Percentiles rank a stretch among this genome's conserved stretches.
phyloP scores from a whole-genome alignment of 2,888 invertebrate genomes.

The Callimorpha dominula region DNA sequence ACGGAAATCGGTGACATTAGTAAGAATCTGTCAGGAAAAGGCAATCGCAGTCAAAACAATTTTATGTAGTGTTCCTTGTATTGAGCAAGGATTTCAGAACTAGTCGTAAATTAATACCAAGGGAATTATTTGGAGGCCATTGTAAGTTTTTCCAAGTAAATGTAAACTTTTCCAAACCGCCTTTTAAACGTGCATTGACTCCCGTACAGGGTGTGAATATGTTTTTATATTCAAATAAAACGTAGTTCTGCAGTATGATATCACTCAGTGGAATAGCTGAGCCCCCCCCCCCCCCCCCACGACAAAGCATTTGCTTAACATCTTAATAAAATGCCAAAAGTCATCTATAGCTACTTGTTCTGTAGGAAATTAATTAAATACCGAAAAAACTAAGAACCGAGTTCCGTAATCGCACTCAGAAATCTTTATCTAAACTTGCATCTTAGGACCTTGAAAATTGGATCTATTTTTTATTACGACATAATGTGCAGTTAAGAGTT shows the following conservation, averaged over 20 bases:
- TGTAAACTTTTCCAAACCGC: too few relatives aligned
- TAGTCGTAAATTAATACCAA: not conserved
- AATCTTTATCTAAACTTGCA: not conserved
- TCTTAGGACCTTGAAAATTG: slow-evolving; percentile 18
- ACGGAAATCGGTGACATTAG: not conserved
- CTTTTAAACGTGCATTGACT: too few relatives aligned
- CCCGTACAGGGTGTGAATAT: too few relatives aligned
- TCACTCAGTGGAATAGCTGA: not conserved
- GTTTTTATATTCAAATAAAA: too few relatives aligned
- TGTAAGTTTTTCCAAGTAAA: too few relatives aligned
- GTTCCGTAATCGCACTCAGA: not conserved
- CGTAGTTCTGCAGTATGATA: too few relatives aligned
- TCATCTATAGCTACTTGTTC: not conserved
- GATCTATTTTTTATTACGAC: slow-evolving; percentile 30
- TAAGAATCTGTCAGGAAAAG: too few relatives aligned
- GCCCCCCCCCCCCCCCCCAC: not conserved
- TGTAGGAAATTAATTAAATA: not conserved
- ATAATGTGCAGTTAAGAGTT: slow-evolving; percentile 24
- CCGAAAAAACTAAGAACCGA: too few relatives aligned
- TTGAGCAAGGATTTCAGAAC: not conserved
- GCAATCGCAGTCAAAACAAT: not conserved
- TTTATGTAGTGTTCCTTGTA: not conserved
- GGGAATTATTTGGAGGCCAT: not conserved
- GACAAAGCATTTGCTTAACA: not conserved
- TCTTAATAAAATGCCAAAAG: not conserved